Conservation (phyloP, 1,140 invertebrate genomes). For the Dendrolimus punctatus region DNA sequence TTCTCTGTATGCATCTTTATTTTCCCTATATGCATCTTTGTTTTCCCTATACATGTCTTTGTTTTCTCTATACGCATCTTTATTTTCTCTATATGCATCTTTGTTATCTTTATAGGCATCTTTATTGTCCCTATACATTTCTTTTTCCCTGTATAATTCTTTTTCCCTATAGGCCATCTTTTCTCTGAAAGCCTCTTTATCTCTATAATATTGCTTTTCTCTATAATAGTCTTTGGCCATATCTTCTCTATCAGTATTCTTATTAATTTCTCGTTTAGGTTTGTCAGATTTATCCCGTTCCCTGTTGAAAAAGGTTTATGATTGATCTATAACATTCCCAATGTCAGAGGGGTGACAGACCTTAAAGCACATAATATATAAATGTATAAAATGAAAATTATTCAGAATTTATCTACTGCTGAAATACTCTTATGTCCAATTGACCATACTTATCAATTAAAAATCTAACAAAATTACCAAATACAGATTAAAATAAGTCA, state of each 20-base stretch:
- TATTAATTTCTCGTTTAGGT: conserved; percentile 49
- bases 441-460: too few species aligned
- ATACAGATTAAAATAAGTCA: too few species aligned
- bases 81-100: conserved; percentile 20
- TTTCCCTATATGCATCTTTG: conserved; percentile 42
- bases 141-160: conserved; percentile 62
- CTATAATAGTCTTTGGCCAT: conserved; percentile 64
- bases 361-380: conserved; percentile 41
- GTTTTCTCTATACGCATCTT: conserved; percentile 52
- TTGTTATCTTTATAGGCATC: conserved; percentile 62
- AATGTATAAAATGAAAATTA: conserved; percentile 14
- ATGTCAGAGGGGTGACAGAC: conserved; percentile 41
- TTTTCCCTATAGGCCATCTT: conserved; percentile 54
- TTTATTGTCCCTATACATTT: conserved; percentile 46
- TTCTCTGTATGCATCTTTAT: conserved; percentile 46
- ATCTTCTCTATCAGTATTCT: conserved; percentile 57
- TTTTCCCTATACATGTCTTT: conserved; percentile 61
- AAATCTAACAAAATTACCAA: too few species aligned
- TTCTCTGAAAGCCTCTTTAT: conserved; percentile 50
- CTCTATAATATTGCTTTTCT: conserved; percentile 63
- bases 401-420: too few species aligned
- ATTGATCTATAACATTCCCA: conserved; percentile 47
- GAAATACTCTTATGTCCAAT: too few species aligned
- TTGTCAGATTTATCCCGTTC: conserved; percentile 62
- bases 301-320: conserved; percentile 50